A percentile compares a stretch with the other conserved stretches of the same genome.
Evolutionary conservation across 2,113 vertebrate genomes (phyloP).

Genomic region (Trinectes maculatus): DNA sequence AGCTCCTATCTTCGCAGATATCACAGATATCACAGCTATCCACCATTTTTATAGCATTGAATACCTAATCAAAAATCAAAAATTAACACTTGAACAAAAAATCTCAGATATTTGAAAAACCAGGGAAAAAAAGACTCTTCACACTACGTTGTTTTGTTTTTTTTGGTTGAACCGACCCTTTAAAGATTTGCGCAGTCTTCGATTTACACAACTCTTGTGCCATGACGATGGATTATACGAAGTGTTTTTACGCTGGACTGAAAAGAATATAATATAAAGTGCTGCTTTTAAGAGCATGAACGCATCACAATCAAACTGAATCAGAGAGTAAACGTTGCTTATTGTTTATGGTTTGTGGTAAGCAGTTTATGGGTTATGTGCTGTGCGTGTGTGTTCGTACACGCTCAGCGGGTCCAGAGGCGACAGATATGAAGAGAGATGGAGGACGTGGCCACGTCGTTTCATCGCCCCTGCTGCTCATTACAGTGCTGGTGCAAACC

Average conservation of each 20-base stretch:
- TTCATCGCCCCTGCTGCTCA: slow-evolving; percentile 63
- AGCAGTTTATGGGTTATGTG: slow-evolving; percentile 10
- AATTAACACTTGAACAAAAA: too few relatives aligned
- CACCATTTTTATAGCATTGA: too few relatives aligned
- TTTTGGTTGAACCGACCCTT: slow-evolving; percentile 15
- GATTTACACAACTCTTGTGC: slow-evolving; percentile 31
- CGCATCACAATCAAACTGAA: slow-evolving; percentile 2
- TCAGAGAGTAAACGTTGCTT: slow-evolving; percentile 10
- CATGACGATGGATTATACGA: slow-evolving; percentile 28
- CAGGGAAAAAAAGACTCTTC: not conserved
- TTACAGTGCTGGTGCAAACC: slow-evolving; percentile 69
- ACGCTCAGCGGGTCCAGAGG: slow-evolving; percentile 31
- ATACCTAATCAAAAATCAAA: not conserved
- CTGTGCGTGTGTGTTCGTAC: slow-evolving; percentile 22
- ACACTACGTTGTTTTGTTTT: not conserved
- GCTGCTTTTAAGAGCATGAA: not conserved
- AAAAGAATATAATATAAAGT: not conserved
- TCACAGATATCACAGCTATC: too few relatives aligned
- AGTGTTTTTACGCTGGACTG: slow-evolving; percentile 8
- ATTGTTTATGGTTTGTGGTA: slow-evolving; percentile 13
- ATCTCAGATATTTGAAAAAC: not conserved
- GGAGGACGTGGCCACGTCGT: slow-evolving; percentile 38
- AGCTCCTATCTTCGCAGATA: not conserved
- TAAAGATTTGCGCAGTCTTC: slow-evolving; percentile 30
- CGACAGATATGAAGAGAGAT: slow-evolving; percentile 59